These are phyloP conservation scores for Periophthalmus magnuspinnatus DNA, from an alignment of 2,797 vertebrate genomes.

Conservation along the genomic window DNA sequence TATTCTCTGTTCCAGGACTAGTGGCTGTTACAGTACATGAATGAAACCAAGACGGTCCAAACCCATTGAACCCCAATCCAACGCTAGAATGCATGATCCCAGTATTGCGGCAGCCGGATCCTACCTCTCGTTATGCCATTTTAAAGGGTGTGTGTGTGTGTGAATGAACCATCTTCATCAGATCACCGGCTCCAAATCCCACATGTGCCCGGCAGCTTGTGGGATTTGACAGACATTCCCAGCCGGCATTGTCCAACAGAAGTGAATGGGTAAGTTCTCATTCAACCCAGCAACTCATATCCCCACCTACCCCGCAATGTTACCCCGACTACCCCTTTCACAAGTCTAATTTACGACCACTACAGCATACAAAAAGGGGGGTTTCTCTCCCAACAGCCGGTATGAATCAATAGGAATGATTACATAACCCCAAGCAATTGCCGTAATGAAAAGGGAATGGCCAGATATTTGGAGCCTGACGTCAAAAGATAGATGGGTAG, in stretches of 20 bases:
- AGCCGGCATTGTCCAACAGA: conserved; percentile 25
- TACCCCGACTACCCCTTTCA: conserved; percentile 24
- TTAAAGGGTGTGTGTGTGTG: conserved; percentile 10
- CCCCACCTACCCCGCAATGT: conserved; percentile 21
- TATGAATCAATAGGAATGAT: conserved; percentile 38
- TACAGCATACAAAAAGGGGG: conserved; percentile 4
- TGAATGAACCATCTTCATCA: conserved; percentile 43
- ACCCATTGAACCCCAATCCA: conserved; percentile 44
- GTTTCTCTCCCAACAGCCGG: conserved; percentile 11
- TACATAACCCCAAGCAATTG: conserved; percentile 43
- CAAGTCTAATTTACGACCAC: conserved; percentile 13
- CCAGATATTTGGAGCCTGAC: conserved; percentile 35
- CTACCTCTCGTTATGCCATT: conserved; percentile 41
- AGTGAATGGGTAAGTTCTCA: conserved; percentile 47
- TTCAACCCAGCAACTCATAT: conserved; percentile 1
- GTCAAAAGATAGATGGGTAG: conserved; percentile 46
- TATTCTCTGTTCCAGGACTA: conserved; percentile 6
- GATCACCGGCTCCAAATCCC: conserved; percentile 43
- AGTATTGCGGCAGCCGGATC: conserved; percentile 54
- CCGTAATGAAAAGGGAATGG: conserved; percentile 22
- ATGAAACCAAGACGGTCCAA: conserved; percentile 15
- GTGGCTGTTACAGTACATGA: conserved; percentile 11
- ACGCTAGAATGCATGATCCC: conserved; percentile 57
- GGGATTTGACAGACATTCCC: conserved; percentile 26
- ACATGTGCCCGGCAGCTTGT: conserved; percentile 44